These are phyloP conservation scores for Eretmocerus hayati DNA, from an alignment of 2,888 invertebrate genomes.

Conservation along the genomic window DNA sequence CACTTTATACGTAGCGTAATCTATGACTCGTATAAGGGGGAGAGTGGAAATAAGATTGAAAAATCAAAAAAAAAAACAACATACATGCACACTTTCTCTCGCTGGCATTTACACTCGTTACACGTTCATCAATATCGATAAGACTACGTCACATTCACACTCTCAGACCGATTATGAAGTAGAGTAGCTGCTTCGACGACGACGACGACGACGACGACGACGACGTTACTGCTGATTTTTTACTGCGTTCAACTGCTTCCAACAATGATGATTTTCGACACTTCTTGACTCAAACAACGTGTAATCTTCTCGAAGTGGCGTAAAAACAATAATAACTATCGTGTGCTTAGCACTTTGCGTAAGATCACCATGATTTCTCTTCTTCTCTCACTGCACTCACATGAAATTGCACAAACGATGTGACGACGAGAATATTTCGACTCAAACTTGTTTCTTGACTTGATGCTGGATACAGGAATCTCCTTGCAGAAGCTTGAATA, in stretches of 20 bases:
- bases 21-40: neutral
- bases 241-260: neutral
- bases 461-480: too few species aligned
- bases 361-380: too few species aligned
- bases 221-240: too few species aligned
- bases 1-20: constrained; percentile 4
- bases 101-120: constrained; percentile 6
- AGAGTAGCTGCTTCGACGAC: too few species aligned
- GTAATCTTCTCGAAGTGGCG: neutral
- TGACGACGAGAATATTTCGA: too few species aligned
- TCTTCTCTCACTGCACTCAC: too few species aligned
- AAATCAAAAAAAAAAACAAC: too few species aligned
- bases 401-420: too few species aligned
- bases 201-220: too few species aligned
- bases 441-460: too few species aligned
- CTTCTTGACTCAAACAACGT: neutral
- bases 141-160: constrained; percentile 16
- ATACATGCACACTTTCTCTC: constrained; percentile 6
- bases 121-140: constrained; percentile 2
- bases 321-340: constrained; percentile 7
- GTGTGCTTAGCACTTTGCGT: neutral
- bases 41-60: too few species aligned
- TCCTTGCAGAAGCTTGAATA: too few species aligned
- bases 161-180: constrained; percentile 6
- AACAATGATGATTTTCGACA: neutral